Base-by-base conservation (phyloP, 1,140 invertebrate genomes). In the Drosophila tropicalis region DNA sequence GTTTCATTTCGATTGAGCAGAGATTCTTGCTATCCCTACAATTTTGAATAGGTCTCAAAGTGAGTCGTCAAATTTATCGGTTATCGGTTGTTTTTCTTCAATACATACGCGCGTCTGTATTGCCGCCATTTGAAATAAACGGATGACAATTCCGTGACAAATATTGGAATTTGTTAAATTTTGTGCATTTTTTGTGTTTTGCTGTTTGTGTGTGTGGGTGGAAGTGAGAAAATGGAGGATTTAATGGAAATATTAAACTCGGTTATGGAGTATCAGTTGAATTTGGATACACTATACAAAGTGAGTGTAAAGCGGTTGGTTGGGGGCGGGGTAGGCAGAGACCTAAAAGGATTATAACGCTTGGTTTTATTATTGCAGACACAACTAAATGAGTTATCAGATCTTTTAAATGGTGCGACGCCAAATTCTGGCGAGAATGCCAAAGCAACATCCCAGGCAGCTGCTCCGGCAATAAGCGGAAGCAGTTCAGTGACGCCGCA, bases 111-210 rank as follows among this genome's bases (percentile, higher is more conserved):
- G 82, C 78, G 70, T 64, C 65, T 17, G 15, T 12, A 67, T 79
- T 87, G 75, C 72, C 84, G 83, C 84, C 83, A 87, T 87, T 87
- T 87, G 72, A 86, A 86, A 67, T 68, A 81, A 80, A 89, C 74
- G 66, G 55, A n/a, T 62, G 40, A 72, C 15, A 34, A 65, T 29
- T 36, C 9, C 34, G 12, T 61, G 13, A n/a, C 12, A 17, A 62
- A 51, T 41, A n/a, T 32, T 47, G 6, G 5, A 25, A 41, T 39
- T 66, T 55, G 60, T 66, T 54, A n/a, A 22, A 40, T 67, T 67
- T 44, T 72, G 10, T 55, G 17, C 0, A 7, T 29, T 17, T 44
- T 44, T 15, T 17, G 36, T 17, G 12, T 39, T 39, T 39, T 12
- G 36, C 5, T 39, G 36, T 13, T 10, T 41, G 17, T 66, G 58